These are phyloP conservation scores for Sitobion miscanthi DNA, from an alignment of 1,140 invertebrate genomes.

Conservation along the genomic window DNA sequence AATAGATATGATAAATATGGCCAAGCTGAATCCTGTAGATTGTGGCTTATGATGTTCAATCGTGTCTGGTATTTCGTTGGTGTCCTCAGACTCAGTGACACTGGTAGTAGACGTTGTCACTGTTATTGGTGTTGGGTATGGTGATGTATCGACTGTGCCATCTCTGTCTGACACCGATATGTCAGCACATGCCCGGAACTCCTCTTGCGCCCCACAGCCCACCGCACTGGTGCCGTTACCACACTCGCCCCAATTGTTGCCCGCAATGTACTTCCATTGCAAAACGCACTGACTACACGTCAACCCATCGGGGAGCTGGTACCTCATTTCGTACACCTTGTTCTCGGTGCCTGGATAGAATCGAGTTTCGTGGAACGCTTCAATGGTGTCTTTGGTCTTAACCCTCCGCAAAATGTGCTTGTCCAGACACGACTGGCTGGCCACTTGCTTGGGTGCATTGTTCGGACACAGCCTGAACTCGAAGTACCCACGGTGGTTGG, in stretches of 20 bases:
- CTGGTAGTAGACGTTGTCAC: conserved; percentile 57
- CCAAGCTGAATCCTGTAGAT: conserved; percentile 59
- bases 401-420: conserved; percentile 71
- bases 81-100: conserved; percentile 57
- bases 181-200: conserved; percentile 86
- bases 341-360: conserved; percentile 77
- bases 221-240: conserved; percentile 74
- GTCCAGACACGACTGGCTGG: conserved; percentile 80
- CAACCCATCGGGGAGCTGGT: conserved; percentile 71
- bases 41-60: conserved; percentile 58
- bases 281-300: conserved; percentile 80
- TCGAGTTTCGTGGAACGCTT: conserved; percentile 61
- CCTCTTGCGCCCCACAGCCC: conserved; percentile 85
- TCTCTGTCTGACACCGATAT: conserved; percentile 72
- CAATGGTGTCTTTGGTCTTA: conserved; percentile 63
- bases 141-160: conserved; percentile 61
- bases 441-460: conserved; percentile 62
- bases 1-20: conserved; percentile 64
- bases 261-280: conserved; percentile 83
- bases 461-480: conserved; percentile 84
- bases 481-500: conserved; percentile 81
- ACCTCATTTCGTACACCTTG: conserved; percentile 78
- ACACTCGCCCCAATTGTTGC: conserved; percentile 81
- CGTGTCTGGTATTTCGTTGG: conserved; percentile 58
- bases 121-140: conserved; percentile 56